Conservation (phyloP, 1,140 invertebrate species). For the Procambarus clarkii region DNA sequence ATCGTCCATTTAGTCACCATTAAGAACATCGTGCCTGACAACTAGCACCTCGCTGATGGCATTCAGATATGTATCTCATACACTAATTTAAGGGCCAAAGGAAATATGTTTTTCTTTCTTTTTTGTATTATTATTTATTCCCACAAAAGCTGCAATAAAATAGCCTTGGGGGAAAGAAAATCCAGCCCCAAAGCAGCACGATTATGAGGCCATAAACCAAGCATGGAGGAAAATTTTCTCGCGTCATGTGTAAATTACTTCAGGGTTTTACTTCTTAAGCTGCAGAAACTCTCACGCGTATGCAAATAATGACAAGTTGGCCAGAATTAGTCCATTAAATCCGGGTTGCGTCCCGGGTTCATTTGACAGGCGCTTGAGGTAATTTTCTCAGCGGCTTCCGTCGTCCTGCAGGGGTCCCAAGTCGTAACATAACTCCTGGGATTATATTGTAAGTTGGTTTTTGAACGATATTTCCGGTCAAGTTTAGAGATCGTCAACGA, state of each 20-base stretch:
- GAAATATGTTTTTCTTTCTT: not conserved
- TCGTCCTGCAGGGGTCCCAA: not conserved
- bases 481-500: not conserved
- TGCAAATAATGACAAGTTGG: slow-evolving; percentile 14
- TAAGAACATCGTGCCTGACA: not conserved
- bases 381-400: slow-evolving; percentile 8
- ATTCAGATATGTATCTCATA: not conserved
- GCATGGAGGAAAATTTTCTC: not conserved
- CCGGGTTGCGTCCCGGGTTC: not conserved
- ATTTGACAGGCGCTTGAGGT: not conserved
- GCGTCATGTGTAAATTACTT: slow-evolving; percentile 11
- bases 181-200: not conserved
- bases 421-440: not conserved
- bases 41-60: not conserved
- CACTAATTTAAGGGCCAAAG: not conserved
- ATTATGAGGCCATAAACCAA: slow-evolving; percentile 21
- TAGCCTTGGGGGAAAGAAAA: not conserved
- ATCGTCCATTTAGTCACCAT: not conserved
- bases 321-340: not conserved
- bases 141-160: not conserved
- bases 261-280: not conserved
- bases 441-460: slow-evolving; percentile 25
- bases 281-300: not conserved
- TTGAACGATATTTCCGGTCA: slow-evolving; percentile 17
- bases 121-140: not conserved